A percentile compares a stretch with the other conserved stretches of the same genome.
These are phyloP conservation scores for Alitta virens DNA, from an alignment of 2,888 invertebrate genomes.

Conservation along the genomic window DNA sequence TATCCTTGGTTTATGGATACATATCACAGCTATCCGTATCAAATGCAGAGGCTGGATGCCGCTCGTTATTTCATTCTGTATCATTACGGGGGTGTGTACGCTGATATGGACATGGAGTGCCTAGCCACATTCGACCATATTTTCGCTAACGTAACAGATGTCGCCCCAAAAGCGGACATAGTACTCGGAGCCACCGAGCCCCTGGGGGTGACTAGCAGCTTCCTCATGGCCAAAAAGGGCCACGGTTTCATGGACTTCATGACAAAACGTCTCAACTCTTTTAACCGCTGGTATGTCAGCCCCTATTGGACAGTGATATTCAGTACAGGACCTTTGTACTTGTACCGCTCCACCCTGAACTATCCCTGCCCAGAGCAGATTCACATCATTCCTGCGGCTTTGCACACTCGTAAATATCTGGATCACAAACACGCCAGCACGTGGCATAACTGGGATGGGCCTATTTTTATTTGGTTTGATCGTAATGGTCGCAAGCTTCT, in stretches of 20 bases:
- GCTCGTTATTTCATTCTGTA: neutral
- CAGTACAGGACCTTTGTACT: constrained; percentile 25
- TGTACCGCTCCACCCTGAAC: constrained; percentile 7
- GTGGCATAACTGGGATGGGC: constrained; percentile 24
- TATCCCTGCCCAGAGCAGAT: constrained; percentile 3
- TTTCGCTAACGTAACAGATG: neutral
- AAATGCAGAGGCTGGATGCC: neutral
- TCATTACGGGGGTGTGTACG: neutral
- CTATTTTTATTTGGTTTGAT: constrained; percentile 19
- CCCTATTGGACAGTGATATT: constrained; percentile 27
- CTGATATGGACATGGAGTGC: constrained; percentile 4
- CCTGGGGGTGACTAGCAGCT: constrained; percentile 21
- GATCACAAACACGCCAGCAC: constrained; percentile 13
- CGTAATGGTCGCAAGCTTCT: constrained; percentile 1
- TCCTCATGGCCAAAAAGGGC: constrained; percentile 20
- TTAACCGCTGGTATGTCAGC: constrained; percentile 8
- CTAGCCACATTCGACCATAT: neutral
- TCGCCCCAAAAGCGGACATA: constrained; percentile 1
- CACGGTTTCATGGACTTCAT: constrained; percentile 15
- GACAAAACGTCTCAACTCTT: neutral
- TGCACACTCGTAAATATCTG: constrained; percentile 1
- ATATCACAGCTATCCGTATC: neutral
- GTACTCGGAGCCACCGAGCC: constrained; percentile 20
- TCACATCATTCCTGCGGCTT: neutral
- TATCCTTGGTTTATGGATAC: constrained; percentile 1